Evolutionary conservation across 2,113 vertebrate species (phyloP).

Genomic region (Varanus komodoensis): DNA sequence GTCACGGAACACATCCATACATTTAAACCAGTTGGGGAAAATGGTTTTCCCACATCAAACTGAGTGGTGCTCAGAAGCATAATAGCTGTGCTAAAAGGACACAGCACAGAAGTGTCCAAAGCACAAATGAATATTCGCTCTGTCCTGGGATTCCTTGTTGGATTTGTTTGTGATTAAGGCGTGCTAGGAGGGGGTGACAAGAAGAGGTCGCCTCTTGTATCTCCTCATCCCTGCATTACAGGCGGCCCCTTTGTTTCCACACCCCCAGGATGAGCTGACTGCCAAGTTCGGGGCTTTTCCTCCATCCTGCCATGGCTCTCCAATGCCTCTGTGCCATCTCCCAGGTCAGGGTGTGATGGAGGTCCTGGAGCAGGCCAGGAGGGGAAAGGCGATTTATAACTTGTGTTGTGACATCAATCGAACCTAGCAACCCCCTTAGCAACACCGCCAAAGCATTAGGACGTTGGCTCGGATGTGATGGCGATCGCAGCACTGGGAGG

Average conservation of each 20-base stretch:
- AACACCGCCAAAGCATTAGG: constrained; percentile 72
- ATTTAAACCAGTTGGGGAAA: too few relatives aligned
- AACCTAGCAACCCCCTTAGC: constrained; percentile 76
- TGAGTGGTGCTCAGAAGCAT: not conserved
- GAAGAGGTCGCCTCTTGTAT: not conserved
- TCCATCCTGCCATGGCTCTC: constrained; percentile 25
- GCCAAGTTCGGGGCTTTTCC: constrained; percentile 47
- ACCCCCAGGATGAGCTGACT: not conserved
- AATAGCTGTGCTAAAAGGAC: not conserved
- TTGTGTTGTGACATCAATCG: constrained; percentile 69
- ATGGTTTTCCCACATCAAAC: too few relatives aligned
- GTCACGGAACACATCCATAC: too few relatives aligned
- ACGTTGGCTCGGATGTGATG: constrained; percentile 68
- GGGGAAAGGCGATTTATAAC: constrained; percentile 73
- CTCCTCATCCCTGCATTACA: not conserved
- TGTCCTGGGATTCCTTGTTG: not conserved
- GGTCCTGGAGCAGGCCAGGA: constrained; percentile 63
- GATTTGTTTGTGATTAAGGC: too few relatives aligned
- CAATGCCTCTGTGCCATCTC: constrained; percentile 58
- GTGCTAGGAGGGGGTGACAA: too few relatives aligned
- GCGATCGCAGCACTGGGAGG: constrained; percentile 67
- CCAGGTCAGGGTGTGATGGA: constrained; percentile 66
- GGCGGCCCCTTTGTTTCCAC: not conserved
- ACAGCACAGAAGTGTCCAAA: not conserved
- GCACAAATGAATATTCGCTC: not conserved